Evolutionary conservation across 2,113 vertebrate genomes (phyloP).

Genomic region (Microtus richardsoni): DNA sequence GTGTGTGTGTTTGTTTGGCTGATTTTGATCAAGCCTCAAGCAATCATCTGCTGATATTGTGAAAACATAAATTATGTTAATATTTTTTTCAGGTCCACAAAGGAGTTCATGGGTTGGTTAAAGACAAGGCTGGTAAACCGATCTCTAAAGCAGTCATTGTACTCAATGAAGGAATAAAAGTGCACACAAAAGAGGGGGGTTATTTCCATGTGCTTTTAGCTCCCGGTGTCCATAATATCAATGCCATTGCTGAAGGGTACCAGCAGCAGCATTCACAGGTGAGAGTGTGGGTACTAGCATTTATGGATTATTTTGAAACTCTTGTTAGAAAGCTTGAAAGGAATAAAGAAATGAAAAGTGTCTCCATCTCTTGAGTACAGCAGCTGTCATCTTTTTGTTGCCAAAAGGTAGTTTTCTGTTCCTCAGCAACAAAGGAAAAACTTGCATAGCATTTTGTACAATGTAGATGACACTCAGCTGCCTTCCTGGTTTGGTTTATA

Average conservation of each 20-base stretch:
- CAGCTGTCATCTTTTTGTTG: conserved; percentile 39
- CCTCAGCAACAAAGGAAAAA: conserved; percentile 21
- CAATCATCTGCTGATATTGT: conserved; percentile 14
- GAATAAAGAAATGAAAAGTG: conserved; percentile 16
- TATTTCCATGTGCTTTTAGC: conserved; percentile 95
- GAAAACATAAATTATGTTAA: conserved; percentile 49
- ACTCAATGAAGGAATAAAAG: conserved; percentile 91
- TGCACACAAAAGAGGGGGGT: conserved; percentile 92
- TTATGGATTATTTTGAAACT: conserved; percentile 55
- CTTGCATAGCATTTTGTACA: conserved; percentile 47
- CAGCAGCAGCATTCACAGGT: conserved; percentile 95
- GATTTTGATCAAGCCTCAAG: conserved; percentile 5
- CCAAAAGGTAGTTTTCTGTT: background rate
- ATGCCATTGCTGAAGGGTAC: conserved; percentile 94
- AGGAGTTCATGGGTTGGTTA: conserved; percentile 94
- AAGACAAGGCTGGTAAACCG: conserved; percentile 94
- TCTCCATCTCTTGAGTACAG: background rate
- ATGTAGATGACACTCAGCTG: background rate
- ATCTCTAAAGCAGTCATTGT: conserved; percentile 93
- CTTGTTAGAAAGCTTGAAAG: background rate
- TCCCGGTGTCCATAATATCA: conserved; percentile 94
- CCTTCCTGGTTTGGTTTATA: conserved; percentile 31
- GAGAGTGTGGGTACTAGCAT: background rate
- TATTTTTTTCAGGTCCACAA: conserved; percentile 93
- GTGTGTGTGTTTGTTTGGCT: background rate